Percentiles rank a stretch among this genome's conserved stretches.
These are phyloP conservation scores for Egretta garzetta DNA, from an alignment of 2,113 vertebrate genomes.

Conservation along the genomic window DNA sequence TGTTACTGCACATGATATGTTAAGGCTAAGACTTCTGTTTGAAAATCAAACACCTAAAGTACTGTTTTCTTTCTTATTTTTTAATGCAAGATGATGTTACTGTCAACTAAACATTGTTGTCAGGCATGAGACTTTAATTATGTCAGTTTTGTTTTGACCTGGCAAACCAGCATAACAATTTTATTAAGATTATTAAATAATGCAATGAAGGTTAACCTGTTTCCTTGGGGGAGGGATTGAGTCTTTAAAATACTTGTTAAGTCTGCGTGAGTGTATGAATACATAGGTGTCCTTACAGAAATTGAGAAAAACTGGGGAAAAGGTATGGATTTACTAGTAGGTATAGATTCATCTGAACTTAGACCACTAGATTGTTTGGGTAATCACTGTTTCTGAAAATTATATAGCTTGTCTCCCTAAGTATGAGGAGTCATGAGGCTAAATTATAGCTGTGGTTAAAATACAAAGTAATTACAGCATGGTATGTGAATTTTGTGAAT, in stretches of 20 bases:
- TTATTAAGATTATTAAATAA: neutral
- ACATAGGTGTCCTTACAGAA: neutral
- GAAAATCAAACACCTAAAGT: neutral
- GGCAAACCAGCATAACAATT: neutral
- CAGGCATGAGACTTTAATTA: neutral
- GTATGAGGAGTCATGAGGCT: neutral
- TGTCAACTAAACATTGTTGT: neutral
- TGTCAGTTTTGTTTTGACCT: neutral
- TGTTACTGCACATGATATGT: neutral
- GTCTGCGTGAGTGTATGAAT: neutral
- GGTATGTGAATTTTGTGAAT: neutral
- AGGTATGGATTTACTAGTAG: neutral
- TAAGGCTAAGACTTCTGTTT: neutral
- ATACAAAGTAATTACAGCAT: neutral
- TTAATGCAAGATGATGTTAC: neutral
- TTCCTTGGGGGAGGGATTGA: neutral
- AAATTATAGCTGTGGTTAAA: slow-evolving; percentile 21
- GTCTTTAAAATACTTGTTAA: neutral
- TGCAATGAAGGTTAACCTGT: neutral
- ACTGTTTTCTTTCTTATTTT: neutral
- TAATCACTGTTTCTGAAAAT: neutral
- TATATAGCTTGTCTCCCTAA: neutral
- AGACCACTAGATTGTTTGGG: neutral
- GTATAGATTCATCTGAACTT: neutral
- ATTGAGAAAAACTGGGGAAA: neutral